Percentiles rank a stretch among this genome's conserved stretches.
These are phyloP conservation scores for Tetropium fuscum DNA, from an alignment of 2,888 invertebrate genomes.

Conservation along the genomic window DNA sequence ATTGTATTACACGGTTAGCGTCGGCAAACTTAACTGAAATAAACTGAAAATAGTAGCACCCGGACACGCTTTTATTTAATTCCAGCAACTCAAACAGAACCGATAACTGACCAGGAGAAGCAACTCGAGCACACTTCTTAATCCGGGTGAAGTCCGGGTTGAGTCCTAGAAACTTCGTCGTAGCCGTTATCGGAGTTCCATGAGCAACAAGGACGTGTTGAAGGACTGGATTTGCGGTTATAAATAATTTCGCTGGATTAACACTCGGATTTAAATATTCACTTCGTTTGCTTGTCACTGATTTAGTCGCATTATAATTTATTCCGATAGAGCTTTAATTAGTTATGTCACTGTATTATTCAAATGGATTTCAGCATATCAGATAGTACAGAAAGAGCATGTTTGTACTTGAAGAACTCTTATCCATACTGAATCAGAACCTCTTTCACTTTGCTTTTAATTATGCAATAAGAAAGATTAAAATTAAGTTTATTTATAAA, in stretches of 20 bases:
- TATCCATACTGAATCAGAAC: too few relatives aligned
- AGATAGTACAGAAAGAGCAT: too few relatives aligned
- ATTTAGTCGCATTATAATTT: too few relatives aligned
- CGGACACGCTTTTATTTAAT: slow-evolving; percentile 25
- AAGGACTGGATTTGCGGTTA: neutral
- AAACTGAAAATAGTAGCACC: slow-evolving; percentile 7
- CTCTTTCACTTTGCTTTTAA: too few relatives aligned
- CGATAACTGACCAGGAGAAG: slow-evolving; percentile 27
- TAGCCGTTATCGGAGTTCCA: slow-evolving; percentile 1
- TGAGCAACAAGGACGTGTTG: slow-evolving; percentile 2
- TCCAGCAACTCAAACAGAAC: slow-evolving; percentile 27
- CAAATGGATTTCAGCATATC: too few relatives aligned
- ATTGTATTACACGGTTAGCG: slow-evolving; percentile 25
- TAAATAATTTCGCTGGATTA: neutral
- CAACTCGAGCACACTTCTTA: slow-evolving; percentile 15
- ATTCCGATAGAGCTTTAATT: too few relatives aligned
- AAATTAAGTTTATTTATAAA: too few relatives aligned
- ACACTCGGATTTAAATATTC: too few relatives aligned
- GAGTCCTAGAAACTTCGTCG: slow-evolving; percentile 5
- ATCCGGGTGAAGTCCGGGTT: slow-evolving; percentile 11
- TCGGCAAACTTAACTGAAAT: neutral
- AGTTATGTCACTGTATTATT: too few relatives aligned
- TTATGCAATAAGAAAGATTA: too few relatives aligned
- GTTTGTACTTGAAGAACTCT: too few relatives aligned
- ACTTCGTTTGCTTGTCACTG: too few relatives aligned